Evolutionary conservation across 2,797 vertebrate species (phyloP).

Genomic region (Chelon labrosus): DNA sequence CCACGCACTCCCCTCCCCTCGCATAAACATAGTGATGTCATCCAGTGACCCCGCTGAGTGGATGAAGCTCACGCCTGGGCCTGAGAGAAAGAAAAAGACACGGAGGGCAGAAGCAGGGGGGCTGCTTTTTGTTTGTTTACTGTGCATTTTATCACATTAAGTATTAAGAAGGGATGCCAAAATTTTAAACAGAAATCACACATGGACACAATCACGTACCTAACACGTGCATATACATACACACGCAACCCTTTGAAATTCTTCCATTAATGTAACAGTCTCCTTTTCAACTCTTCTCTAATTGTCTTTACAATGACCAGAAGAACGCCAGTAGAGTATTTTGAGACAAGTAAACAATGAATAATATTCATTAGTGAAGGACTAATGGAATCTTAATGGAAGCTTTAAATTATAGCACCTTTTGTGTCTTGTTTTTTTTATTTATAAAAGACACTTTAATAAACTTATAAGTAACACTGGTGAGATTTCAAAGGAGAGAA

Average conservation of each 20-base stretch:
- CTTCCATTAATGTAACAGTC: slow-evolving; percentile 77
- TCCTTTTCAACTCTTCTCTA: slow-evolving; percentile 69
- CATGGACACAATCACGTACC: slow-evolving; percentile 40
- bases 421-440: slow-evolving; percentile 68
- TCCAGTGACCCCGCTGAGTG: slow-evolving; percentile 67
- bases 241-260: slow-evolving; percentile 59
- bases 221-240: slow-evolving; percentile 18
- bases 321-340: slow-evolving; percentile 69
- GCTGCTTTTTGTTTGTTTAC: slow-evolving; percentile 59
- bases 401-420: slow-evolving; percentile 76
- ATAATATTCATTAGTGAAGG: slow-evolving; percentile 78
- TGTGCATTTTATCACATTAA: slow-evolving; percentile 58
- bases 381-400: slow-evolving; percentile 89
- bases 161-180: slow-evolving; percentile 61
- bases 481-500: slow-evolving; percentile 53
- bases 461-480: slow-evolving; percentile 66
- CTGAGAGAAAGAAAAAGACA: slow-evolving; percentile 39
- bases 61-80: slow-evolving; percentile 63
- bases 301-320: slow-evolving; percentile 65
- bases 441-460: slow-evolving; percentile 67
- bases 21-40: slow-evolving; percentile 77
- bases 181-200: slow-evolving; percentile 57
- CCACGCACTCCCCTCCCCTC: slow-evolving; percentile 73
- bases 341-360: slow-evolving; percentile 69
- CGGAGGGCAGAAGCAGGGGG: not conserved